Conservation (phyloP, 2,888 invertebrate species). For the Thymelicus sylvestris region DNA sequence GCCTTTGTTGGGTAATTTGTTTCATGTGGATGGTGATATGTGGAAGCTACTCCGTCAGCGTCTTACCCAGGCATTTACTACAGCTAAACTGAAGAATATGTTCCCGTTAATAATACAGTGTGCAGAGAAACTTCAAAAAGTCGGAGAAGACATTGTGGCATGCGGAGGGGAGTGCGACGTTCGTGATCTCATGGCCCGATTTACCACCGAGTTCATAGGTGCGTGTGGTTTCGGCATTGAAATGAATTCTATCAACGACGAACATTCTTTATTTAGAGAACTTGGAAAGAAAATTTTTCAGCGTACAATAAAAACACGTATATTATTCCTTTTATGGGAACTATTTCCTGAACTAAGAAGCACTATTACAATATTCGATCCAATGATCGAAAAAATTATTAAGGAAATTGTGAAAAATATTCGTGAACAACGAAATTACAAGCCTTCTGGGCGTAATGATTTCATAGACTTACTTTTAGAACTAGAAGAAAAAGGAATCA, state of each 20-base stretch:
- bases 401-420: conserved; percentile 50
- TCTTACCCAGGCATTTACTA: conserved; percentile 68
- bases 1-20: conserved; percentile 58
- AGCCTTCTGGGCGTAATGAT: conserved; percentile 47
- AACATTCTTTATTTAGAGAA: conserved; percentile 1
- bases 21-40: conserved; percentile 62
- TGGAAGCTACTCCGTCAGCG: conserved; percentile 69
- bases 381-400: conserved; percentile 43
- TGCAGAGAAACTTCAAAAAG: conserved; percentile 58
- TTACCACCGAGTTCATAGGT: conserved; percentile 60
- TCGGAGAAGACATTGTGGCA: conserved; percentile 43
- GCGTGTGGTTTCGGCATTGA: conserved; percentile 58
- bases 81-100: conserved; percentile 68
- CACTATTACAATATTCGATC: conserved; percentile 26
- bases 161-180: conserved; percentile 52
- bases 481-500: conserved; percentile 42
- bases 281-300: conserved; percentile 46
- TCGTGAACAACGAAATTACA: conserved; percentile 55
- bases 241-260: conserved; percentile 6
- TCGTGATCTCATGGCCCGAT: conserved; percentile 52
- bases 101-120: conserved; percentile 69
- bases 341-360: conserved; percentile 53
- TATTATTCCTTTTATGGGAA: conserved; percentile 44
- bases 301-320: conserved; percentile 44
- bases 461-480: conserved; percentile 56